Evolutionary conservation across 2,888 invertebrate species (phyloP), one percentile per base, ranked within the genome.

Genomic region (Lathronympha strigana): DNA sequence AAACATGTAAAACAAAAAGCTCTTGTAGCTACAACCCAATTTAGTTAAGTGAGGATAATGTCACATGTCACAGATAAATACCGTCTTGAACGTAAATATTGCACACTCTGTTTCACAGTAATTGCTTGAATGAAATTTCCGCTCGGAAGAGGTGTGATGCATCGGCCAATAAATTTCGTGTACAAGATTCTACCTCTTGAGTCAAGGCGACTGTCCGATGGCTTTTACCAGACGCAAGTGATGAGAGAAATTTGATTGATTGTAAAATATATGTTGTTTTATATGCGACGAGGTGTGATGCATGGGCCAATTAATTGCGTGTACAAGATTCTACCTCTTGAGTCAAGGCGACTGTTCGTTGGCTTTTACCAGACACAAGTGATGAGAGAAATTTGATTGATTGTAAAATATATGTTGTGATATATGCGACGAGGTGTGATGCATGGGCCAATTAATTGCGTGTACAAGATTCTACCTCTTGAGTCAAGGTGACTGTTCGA

Each of bases 231-330:
- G 53, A 17, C 9, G 53, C 31, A 2, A 54, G 66, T 38, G 5
- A 49, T n/a, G 17, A 49, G 47, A 54, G 36, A 17, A 38, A 19
- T 17, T 60, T 47, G 53, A 13, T 11, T 21, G 13, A 21, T 13
- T 3, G 9, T 17, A 0, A 17, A 4, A 6, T 28, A 28, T 28
- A 8, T 28, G 28, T 28, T 1, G 28, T 4, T 1, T 8, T 3
- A 28, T 28, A 8, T 28, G 28, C 28, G 4, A 28, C 9, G 8
- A 9, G 1, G 33, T 5, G 76, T 79, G 80, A 83, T 79, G 73
- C 77, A 78, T 79, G 75, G 75, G 55, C 69, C 81, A 78, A 82
- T 86, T 84, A 85, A 84, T 84, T 80, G 77, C 72, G 73, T 75
- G 76, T 72, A 73, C 78, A 77, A 80, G 71, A 76, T 69, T 71